Conservation (phyloP, 2,113 vertebrate genomes). For the Argyrosomus japonicus region DNA sequence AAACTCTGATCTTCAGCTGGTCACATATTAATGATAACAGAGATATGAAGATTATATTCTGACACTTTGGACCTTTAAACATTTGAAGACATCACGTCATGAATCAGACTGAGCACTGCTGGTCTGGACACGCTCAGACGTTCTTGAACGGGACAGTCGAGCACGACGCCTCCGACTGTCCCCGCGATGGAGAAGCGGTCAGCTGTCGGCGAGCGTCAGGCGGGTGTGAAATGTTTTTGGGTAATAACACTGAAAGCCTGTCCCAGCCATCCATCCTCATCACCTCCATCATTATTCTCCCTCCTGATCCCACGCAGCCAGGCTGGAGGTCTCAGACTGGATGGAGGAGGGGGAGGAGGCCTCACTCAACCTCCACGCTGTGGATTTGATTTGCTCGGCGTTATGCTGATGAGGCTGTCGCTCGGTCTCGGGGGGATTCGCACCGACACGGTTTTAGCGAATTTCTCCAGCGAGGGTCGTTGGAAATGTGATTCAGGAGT, state of each 20-base stretch:
- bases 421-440: not conserved
- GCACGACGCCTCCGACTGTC: not conserved
- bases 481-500: constrained; percentile 49
- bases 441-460: constrained; percentile 22
- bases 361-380: no score
- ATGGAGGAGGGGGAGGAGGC: not conserved
- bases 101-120: no score
- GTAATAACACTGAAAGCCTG: not conserved
- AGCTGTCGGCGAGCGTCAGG: not conserved
- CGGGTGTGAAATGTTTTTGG: not conserved
- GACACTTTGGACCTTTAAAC: no score
- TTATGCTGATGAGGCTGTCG: constrained; percentile 21
- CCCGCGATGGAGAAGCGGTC: not conserved
- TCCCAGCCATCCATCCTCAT: constrained; percentile 29
- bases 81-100: no score
- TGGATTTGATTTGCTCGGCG: not conserved
- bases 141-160: not conserved
- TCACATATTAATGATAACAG: no score
- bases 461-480: constrained; percentile 30
- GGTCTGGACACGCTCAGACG: not conserved
- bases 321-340: not conserved
- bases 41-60: no score
- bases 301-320: not conserved
- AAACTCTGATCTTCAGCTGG: no score
- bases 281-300: constrained; percentile 1